Evolutionary conservation across 2,888 invertebrate species (phyloP).

Genomic region (Oscheius sp.): DNA sequence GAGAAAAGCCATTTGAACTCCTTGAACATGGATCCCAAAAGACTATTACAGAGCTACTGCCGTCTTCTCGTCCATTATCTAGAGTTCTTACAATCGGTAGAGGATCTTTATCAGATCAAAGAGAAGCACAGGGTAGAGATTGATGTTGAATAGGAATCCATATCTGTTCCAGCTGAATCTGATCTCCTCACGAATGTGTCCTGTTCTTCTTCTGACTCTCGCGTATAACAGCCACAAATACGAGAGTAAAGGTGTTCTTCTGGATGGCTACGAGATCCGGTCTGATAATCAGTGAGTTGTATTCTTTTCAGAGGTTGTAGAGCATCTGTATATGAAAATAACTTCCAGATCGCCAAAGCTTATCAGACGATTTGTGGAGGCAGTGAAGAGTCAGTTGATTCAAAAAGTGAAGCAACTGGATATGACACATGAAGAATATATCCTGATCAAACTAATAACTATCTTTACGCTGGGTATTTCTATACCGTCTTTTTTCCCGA

Average conservation of each 20-base stretch:
- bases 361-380: not conserved
- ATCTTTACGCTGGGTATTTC: slow-evolving; percentile 16
- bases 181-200: not conserved
- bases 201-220: slow-evolving; percentile 16
- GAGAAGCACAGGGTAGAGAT: slow-evolving; percentile 18
- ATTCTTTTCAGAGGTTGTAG: not conserved
- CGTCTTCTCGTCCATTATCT: slow-evolving; percentile 28
- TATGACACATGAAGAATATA: slow-evolving; percentile 23
- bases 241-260: slow-evolving; percentile 1
- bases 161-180: slow-evolving; percentile 12
- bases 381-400: not conserved
- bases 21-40: not conserved
- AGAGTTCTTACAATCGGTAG: slow-evolving; percentile 21
- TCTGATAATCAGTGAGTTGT: not conserved
- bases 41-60: slow-evolving; percentile 1
- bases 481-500: too few species aligned
- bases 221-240: slow-evolving; percentile 25
- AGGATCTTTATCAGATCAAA: slow-evolving; percentile 17
- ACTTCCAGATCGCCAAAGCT: not conserved
- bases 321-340: too few species aligned
- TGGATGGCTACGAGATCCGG: not conserved
- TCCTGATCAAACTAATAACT: slow-evolving; percentile 15
- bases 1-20: not conserved
- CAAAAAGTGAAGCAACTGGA: slow-evolving; percentile 14
- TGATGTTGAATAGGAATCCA: not conserved